Evolutionary conservation across 2,888 invertebrate species (phyloP), one percentile per base, ranked within the genome.

Genomic region (Osedax frankpressi): DNA sequence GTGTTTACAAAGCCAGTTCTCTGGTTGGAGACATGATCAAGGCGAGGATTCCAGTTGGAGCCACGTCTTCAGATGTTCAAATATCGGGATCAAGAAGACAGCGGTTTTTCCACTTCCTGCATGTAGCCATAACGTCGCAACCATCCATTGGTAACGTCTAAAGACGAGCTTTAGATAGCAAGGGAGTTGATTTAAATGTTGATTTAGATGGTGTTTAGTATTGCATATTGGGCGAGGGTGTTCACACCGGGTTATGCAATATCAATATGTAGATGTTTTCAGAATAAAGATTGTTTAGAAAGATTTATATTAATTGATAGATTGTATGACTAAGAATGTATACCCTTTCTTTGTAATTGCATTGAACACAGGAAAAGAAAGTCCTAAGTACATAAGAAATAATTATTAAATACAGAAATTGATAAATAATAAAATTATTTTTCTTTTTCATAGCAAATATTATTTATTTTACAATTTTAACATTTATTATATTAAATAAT

Each of bases 101-200:
- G 97, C 98, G 0, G 98, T 98, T 87, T 99, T 99, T 2, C 98
- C 98, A 78, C 95, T 95, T 25, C 98, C 98, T 1, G 98, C 99
- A 77, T 98, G 88, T 99, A 62, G 96, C 98, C 62, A 99, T 97
- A 3, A 98, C 90, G 88, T 99, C 98, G 82, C 92, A 89, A 1
- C 94, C 94, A 83, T 93, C 92, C 78, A 97, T 84, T 68, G 94
- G 91, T 67, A 94, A 81, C 0, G 98, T n/a, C 98, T 80, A 99
- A 94, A 1, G 94, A 90, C 91, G 93, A 60, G 3, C 73, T 59
- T 26, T 28, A 11, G 25, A 14, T 19, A 19, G 6, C 19, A 11
- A 11, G 19, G 44, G 11, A 11, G 19, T 44, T 44, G 44, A 44
- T n/a, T n/a, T n/a, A n/a, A n/a, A n/a, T n/a, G n/a, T n/a, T n/a